Evolutionary conservation across 1,140 invertebrate genomes (phyloP).

Genomic region (Drosophila arawakana): DNA sequence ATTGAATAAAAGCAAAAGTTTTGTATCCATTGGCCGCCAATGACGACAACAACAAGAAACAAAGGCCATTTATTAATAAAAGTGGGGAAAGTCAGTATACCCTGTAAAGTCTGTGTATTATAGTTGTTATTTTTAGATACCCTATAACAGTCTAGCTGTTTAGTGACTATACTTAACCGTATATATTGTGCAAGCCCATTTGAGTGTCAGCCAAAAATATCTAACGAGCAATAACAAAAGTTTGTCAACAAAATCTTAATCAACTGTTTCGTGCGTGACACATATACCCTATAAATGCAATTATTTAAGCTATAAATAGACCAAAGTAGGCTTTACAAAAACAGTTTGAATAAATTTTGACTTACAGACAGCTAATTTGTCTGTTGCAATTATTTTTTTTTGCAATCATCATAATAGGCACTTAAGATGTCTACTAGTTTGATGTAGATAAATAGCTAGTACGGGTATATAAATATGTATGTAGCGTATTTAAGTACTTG

Average conservation of each 20-base stretch:
- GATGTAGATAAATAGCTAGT: slow-evolving; percentile 20
- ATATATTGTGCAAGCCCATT: slow-evolving; percentile 7
- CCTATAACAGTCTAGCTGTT: not conserved
- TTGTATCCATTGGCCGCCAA: not conserved
- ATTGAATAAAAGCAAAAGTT: slow-evolving; percentile 39
- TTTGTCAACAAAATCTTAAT: slow-evolving; percentile 1
- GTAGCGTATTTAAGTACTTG: not conserved
- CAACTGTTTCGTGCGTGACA: slow-evolving; percentile 26
- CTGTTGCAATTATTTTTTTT: slow-evolving; percentile 16
- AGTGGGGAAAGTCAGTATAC: slow-evolving; percentile 1
- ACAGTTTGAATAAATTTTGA: slow-evolving; percentile 1
- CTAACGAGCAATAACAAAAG: slow-evolving; percentile 8
- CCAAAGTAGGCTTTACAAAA: not conserved
- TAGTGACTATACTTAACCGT: slow-evolving; percentile 17
- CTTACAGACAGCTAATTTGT: slow-evolving; percentile 17
- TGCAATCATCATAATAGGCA: slow-evolving; percentile 17
- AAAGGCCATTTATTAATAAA: not conserved
- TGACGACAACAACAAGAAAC: not conserved
- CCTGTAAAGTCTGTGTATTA: not conserved
- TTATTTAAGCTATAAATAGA: slow-evolving; percentile 1
- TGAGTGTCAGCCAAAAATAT: slow-evolving; percentile 4
- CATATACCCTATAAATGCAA: not conserved
- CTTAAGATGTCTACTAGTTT: slow-evolving; percentile 9
- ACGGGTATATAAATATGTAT: not conserved
- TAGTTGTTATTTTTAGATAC: not conserved